These are phyloP conservation scores for Blastomussa wellsi DNA, from an alignment of 92 coral and sea anemone genomes.

Conservation along the genomic window DNA sequence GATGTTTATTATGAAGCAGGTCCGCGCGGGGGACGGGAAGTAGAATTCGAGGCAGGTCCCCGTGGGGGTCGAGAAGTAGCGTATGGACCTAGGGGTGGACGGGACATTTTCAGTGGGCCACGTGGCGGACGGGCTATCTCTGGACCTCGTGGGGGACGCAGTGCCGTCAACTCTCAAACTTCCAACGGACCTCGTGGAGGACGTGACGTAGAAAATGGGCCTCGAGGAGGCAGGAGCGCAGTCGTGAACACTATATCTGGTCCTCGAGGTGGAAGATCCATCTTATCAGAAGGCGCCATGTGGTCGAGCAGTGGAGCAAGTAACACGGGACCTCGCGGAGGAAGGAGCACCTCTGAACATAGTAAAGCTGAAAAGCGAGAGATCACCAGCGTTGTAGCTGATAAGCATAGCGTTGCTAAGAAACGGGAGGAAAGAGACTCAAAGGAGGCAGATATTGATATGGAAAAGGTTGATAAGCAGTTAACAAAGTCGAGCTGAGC, in stretches of 20 bases:
- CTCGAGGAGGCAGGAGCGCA: conserved; percentile 51
- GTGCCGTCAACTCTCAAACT: not conserved
- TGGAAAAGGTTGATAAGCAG: conserved; percentile 38
- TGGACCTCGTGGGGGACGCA: conserved; percentile 62
- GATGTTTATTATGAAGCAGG: conserved; percentile 47
- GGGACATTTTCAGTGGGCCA: conserved; percentile 51
- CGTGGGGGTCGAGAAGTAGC: conserved; percentile 69
- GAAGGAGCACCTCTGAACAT: conserved; percentile 37
- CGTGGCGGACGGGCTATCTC: conserved; percentile 54
- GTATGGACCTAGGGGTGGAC: conserved; percentile 57
- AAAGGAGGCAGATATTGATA: conserved; percentile 14
- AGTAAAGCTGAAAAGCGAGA: conserved; percentile 20
- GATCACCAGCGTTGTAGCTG: not conserved
- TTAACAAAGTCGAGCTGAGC: conserved; percentile 31
- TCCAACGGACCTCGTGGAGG: conserved; percentile 54
- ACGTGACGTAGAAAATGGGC: conserved; percentile 45
- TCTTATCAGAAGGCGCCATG: conserved; percentile 42
- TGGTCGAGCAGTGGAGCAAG: conserved; percentile 12
- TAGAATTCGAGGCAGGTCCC: conserved; percentile 43
- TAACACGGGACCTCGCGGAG: conserved; percentile 60
- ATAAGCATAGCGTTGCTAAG: not conserved
- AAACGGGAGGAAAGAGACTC: conserved; percentile 33
- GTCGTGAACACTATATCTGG: conserved; percentile 13
- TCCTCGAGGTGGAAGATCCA: conserved; percentile 63
- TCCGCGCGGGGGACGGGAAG: conserved; percentile 75